Evolutionary conservation across 2,888 invertebrate genomes (phyloP).

Genomic region (Eledone cirrhosa): DNA sequence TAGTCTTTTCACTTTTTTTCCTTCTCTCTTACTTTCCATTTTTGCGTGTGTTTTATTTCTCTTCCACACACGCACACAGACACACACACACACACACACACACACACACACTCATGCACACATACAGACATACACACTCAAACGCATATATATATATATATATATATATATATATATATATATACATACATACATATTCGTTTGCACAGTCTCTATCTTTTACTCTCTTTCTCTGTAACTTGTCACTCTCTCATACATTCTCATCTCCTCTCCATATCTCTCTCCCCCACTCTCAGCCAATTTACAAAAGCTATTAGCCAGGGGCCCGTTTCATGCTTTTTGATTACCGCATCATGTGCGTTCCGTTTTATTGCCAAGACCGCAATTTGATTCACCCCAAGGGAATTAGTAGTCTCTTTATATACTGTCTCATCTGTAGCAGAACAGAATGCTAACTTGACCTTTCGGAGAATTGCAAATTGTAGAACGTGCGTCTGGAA

Average conservation of each 20-base stretch:
- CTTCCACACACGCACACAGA: too few relatives aligned
- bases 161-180: background rate
- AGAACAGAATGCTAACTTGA: conserved; percentile 26
- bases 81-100: too few relatives aligned
- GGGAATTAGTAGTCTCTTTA: conserved; percentile 27
- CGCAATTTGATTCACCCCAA: conserved; percentile 26
- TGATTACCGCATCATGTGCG: conserved; percentile 27
- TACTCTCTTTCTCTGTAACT: background rate
- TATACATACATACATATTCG: background rate
- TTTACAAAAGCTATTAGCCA: conserved; percentile 20
- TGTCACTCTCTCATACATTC: background rate
- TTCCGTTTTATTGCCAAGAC: conserved; percentile 26
- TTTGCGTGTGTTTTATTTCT: too few relatives aligned
- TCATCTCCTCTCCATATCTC: background rate
- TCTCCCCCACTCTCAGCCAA: conserved; percentile 16
- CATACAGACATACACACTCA: background rate
- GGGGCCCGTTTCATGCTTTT: conserved; percentile 11
- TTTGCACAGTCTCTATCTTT: background rate
- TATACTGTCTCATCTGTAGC: conserved; percentile 26
- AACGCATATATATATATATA: background rate
- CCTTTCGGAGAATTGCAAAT: conserved; percentile 26
- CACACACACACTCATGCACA: too few relatives aligned
- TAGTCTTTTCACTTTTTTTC: too few relatives aligned
- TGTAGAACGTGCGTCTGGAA: conserved; percentile 26
- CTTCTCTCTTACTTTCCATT: too few relatives aligned